Evolutionary conservation across 2,797 vertebrate species (phyloP).

Genomic region (Tolypeutes matacus): DNA sequence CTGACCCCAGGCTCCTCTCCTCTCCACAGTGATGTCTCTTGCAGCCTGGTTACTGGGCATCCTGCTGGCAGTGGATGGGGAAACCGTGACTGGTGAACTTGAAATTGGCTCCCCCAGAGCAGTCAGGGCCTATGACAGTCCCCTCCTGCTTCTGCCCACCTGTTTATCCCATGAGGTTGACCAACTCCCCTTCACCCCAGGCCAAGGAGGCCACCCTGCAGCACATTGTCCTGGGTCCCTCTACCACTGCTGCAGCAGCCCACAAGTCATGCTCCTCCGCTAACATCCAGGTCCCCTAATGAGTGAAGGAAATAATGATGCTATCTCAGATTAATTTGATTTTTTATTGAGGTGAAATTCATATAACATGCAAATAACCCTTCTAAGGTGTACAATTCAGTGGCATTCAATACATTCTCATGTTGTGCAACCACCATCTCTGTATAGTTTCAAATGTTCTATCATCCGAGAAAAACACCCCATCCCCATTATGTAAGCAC

Average conservation of each 20-base stretch:
- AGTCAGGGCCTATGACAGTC: background rate
- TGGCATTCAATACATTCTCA: no score
- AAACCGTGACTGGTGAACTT: background rate
- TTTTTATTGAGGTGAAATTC: no score
- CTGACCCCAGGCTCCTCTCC: background rate
- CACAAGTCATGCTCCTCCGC: background rate
- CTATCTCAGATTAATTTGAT: background rate
- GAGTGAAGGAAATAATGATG: background rate
- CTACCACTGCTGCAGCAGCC: background rate
- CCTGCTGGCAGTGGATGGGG: background rate
- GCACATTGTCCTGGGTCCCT: no score
- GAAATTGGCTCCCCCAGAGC: background rate
- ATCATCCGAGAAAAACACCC: no score
- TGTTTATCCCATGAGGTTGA: background rate
- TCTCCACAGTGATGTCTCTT: constrained; percentile 7
- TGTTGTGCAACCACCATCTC: no score
- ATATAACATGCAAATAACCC: no score
- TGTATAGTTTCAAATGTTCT: no score
- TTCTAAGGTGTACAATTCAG: no score
- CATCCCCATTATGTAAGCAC: no score
- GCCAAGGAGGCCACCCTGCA: background rate
- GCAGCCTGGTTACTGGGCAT: background rate
- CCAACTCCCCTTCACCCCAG: background rate
- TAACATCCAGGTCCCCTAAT: background rate
- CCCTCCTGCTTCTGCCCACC: background rate